Evolutionary conservation across 2,797 vertebrate species (phyloP).

Genomic region (Melopsittacus undulatus): DNA sequence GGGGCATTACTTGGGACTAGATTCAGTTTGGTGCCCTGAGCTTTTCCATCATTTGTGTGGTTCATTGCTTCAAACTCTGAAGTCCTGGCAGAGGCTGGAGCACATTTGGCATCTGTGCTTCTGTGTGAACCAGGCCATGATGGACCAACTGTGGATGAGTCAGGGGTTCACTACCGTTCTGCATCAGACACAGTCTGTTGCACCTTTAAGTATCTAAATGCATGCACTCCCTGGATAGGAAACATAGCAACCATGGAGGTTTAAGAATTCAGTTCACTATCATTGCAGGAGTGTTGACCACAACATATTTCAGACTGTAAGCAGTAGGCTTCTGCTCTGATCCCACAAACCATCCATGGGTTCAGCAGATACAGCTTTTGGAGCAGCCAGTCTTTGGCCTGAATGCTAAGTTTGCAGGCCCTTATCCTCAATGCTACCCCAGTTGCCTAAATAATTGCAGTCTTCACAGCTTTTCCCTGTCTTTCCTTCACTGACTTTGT

Average conservation of each 20-base stretch:
- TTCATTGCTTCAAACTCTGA: background rate
- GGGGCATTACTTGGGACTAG: background rate
- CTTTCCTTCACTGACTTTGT: background rate
- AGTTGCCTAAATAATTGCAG: background rate
- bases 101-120: background rate
- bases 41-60: background rate
- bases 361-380: background rate
- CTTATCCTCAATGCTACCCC: background rate
- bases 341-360: fast-evolving
- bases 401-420: background rate
- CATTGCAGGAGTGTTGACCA: background rate
- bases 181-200: background rate
- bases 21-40: background rate
- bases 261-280: background rate
- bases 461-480: background rate
- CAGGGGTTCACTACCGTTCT: fast-evolving
- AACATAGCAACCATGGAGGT: background rate
- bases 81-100: background rate
- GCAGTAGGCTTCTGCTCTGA: background rate
- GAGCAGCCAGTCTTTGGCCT: background rate
- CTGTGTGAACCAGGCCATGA: background rate
- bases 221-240: background rate
- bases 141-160: fast-evolving
- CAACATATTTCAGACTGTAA: fast-evolving
- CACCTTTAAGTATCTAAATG: background rate